These are phyloP conservation scores for Anser brachyrhynchus DNA, from an alignment of 2,113 vertebrate species.

Conservation along the genomic window DNA sequence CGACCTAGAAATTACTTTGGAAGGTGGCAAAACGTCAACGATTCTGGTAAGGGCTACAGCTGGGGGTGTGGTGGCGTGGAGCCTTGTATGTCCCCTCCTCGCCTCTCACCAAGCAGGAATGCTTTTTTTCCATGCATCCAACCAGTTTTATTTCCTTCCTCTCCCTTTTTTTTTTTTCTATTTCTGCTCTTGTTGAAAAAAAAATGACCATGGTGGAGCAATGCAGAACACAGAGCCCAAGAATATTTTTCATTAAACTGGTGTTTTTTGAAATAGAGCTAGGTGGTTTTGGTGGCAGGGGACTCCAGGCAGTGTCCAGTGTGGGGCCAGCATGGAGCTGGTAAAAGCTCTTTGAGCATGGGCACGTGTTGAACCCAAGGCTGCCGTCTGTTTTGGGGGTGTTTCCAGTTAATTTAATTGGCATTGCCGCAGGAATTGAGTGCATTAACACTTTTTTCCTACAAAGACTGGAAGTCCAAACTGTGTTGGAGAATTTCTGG, in stretches of 20 bases:
- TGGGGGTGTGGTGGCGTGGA: rapidly evolving
- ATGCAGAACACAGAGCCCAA: not conserved
- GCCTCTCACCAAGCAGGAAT: rapidly evolving
- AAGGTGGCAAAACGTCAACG: slow-evolving; percentile 96
- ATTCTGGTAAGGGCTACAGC: slow-evolving; percentile 82
- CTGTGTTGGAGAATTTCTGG: not conserved
- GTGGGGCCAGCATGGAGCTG: rapidly evolving
- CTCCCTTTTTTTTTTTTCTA: not conserved
- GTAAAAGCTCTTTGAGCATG: not conserved
- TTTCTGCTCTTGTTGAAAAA: not conserved
- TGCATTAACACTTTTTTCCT: not conserved
- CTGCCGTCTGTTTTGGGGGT: not conserved
- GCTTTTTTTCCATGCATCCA: not conserved
- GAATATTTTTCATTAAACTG: not conserved
- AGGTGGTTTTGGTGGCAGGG: not conserved
- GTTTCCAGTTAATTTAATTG: not conserved
- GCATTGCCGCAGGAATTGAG: not conserved
- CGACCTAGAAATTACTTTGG: slow-evolving; percentile 96
- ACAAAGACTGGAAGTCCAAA: not conserved
- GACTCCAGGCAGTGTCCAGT: rapidly evolving
- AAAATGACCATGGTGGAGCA: not conserved
- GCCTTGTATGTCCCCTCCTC: not conserved
- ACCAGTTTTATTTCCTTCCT: not conserved
- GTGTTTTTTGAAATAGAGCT: not conserved
- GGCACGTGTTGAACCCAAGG: not conserved